Evolutionary conservation across 2,797 vertebrate species (phyloP), one percentile per base, ranked within the genome.

Genomic region (Cyprinella venusta): DNA sequence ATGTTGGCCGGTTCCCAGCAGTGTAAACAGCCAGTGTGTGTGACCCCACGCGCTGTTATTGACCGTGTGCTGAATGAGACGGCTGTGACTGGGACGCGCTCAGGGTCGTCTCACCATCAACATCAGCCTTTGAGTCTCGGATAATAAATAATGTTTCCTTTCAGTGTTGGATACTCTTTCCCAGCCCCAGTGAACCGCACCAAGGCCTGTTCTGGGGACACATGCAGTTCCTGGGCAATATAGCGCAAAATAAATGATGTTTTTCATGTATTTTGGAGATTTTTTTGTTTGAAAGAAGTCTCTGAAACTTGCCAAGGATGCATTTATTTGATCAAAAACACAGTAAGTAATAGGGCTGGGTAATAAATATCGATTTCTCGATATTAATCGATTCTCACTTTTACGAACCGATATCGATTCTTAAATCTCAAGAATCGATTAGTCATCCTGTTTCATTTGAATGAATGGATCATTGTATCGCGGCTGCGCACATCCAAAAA

Each of bases 61-160:
- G 67, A 45, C 30, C 36, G 59, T 68, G 42, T 36, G 16, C 24
- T 71, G 52, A 68, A 24, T 36, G 63, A 82, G 65, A 56, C 5
- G 0, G 15, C 45, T 69, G 69, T 8, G 40, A 21, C 65, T 18
- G 8, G 42, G 74, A 76, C 59, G 45, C 30, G 48, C 70, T 83
- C 72, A 78, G 74, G 36, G 78, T 79, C 69, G 70, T 13, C 65
- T n/a, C 59, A 21, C 10, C n/a, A 40, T 56, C 69, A 76, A 68
- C 75, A 74, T 72, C 16, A 69, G 40, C 69, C 26, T 63, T 63
- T 4, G 6, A 24, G n/a, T 61, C 56, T 12, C 56, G 13, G 56
- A 61, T 26, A 26, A 61, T 61, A 26, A 12, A 61, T 12, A 42
- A 68, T 26, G 76, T 15, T 70, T 45, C 77, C 52, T 80, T 87